Conservation (phyloP, 2,888 invertebrate genomes). For the Cosmorhoe ocellata region DNA sequence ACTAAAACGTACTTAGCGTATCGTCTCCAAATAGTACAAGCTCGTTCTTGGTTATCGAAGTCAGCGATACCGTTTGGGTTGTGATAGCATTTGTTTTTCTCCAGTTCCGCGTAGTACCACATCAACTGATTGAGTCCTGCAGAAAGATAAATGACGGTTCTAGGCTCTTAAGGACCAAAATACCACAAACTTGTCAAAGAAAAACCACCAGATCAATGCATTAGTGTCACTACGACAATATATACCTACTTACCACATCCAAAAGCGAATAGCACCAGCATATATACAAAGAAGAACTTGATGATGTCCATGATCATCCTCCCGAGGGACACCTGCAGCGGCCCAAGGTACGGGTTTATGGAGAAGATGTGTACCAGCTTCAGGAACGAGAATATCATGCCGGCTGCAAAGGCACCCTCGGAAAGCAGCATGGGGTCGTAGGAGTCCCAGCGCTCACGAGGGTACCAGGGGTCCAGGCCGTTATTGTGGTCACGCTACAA, state of each 20-base stretch:
- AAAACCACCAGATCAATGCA: background rate
- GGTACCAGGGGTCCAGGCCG: conserved; percentile 91
- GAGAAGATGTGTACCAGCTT: conserved; percentile 98
- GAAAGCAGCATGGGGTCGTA: conserved; percentile 97
- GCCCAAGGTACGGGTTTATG: conserved; percentile 97
- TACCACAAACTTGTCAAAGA: too few relatives aligned
- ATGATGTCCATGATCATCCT: conserved; percentile 97
- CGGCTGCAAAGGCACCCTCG: conserved; percentile 97
- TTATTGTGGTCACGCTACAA: conserved; percentile 85
- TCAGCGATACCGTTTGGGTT: conserved; percentile 87
- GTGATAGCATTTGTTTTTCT: conserved; percentile 93
- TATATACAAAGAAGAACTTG: conserved; percentile 97
- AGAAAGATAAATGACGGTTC: conserved; percentile 1
- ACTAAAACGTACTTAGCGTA: conserved; percentile 89
- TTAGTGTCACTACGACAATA: too few relatives aligned
- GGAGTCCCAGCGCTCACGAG: conserved; percentile 95
- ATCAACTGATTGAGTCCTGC: conserved; percentile 93
- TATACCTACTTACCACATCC: conserved; percentile 95
- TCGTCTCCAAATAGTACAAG: conserved; percentile 93
- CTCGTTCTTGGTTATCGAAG: conserved; percentile 91
- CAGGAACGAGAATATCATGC: conserved; percentile 97
- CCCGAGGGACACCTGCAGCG: conserved; percentile 95
- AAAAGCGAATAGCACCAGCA: conserved; percentile 95
- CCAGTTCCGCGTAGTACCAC: conserved; percentile 96
- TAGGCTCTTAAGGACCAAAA: too few relatives aligned